These are phyloP conservation scores for Herpetotheres cachinnans DNA, from an alignment of 2,113 vertebrate species.

Conservation along the genomic window DNA sequence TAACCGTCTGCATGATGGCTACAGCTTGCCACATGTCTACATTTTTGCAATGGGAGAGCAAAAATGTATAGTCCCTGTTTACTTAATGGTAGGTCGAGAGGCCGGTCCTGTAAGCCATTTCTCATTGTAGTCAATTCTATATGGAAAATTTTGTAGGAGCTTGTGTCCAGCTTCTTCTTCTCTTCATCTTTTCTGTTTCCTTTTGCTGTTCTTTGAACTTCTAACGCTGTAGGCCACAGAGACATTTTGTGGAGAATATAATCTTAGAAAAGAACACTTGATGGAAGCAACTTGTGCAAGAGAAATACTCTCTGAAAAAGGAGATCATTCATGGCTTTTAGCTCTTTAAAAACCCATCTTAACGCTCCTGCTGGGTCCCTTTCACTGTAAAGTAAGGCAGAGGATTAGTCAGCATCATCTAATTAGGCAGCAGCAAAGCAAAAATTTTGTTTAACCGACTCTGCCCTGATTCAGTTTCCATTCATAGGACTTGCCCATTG, in stretches of 20 bases:
- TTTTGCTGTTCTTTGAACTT: neutral
- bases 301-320: neutral
- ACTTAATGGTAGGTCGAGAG: neutral
- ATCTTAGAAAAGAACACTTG: neutral
- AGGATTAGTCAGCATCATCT: slow-evolving; percentile 54
- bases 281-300: neutral
- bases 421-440: slow-evolving; percentile 44
- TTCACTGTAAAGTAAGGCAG: neutral
- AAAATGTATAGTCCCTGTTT: neutral
- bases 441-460: neutral
- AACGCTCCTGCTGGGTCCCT: slow-evolving; percentile 22
- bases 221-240: neutral
- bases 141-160: neutral
- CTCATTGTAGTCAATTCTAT: neutral
- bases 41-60: neutral
- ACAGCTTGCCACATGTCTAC: neutral
- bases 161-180: neutral
- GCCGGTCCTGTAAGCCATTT: neutral
- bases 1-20: neutral
- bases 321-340: slow-evolving; percentile 37
- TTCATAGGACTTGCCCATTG: neutral
- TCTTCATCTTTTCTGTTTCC: neutral
- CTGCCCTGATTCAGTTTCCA: slow-evolving; percentile 6
- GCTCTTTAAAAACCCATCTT: slow-evolving; percentile 7
- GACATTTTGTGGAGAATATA: neutral